These are phyloP conservation scores for Cisticola juncidis DNA, from an alignment of 2,113 vertebrate genomes.

Conservation along the genomic window DNA sequence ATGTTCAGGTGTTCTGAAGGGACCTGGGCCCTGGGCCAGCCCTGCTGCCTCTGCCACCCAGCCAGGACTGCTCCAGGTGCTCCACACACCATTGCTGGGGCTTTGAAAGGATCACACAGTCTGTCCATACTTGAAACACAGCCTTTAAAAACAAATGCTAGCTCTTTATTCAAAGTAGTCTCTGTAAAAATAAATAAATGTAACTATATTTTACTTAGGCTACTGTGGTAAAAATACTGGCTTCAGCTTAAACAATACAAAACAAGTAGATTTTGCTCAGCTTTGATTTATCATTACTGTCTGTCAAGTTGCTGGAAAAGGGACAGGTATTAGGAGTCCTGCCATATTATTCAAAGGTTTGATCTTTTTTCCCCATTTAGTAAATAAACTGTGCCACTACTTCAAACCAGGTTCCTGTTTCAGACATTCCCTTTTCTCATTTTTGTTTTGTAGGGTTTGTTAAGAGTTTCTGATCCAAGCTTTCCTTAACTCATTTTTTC, in stretches of 20 bases:
- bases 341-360: background rate
- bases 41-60: background rate
- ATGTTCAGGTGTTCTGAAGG: background rate
- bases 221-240: background rate
- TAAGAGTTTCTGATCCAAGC: background rate
- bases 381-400: background rate
- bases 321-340: background rate
- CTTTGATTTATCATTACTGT: background rate
- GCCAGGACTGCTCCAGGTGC: background rate
- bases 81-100: background rate
- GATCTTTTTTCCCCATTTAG: background rate
- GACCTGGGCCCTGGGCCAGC: background rate
- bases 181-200: background rate
- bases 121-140: background rate
- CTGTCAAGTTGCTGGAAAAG: background rate
- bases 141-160: background rate
- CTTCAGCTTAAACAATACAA: background rate
- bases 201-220: background rate
- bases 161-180: background rate
- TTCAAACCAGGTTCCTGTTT: background rate
- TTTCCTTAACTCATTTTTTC: background rate
- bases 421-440: background rate
- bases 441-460: background rate
- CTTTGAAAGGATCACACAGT: background rate
- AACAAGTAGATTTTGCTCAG: background rate